Base-by-base conservation (phyloP, 2,113 vertebrate genomes). In the Stigmatopora nigra region DNA sequence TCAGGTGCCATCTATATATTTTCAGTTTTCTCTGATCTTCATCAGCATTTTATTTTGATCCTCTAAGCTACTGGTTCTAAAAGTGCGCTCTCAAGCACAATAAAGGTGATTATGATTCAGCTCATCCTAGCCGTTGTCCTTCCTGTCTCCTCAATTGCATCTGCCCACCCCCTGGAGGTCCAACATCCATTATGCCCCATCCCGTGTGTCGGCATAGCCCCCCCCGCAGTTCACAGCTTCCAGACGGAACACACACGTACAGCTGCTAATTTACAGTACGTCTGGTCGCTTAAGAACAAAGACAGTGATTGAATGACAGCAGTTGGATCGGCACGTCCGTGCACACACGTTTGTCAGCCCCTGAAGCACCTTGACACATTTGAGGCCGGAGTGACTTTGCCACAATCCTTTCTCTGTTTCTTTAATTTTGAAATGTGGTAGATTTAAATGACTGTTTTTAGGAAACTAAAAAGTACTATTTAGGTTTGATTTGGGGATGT, bases 131-230 rank as follows among this genome's bases (percentile, higher is more conserved):
- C 38, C 15, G 70, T 64, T n/a, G 76, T 80, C 75, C 77, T 82
- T 63, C 66, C 74, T 15, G 67, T 79, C 77, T 76, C 68, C 17
- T 63, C 68, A 70, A 76, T 70, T 65, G 68, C 79, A 84, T 81
- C 80, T 82, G 80, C 64, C 77, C 64, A 35, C 46, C 71, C 82
- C 69, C 71, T 56, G 46, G 68, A 79, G 81, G 78, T 73, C 59
- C 79, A 76, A 79, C 83, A 77, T 73, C 79, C 35, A 72, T 82
- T 76, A 80, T 31, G 48, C 64, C 69, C 62, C 22, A 61, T 53
- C 73, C 77, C 57, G 71, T 68, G 64, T 76, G 82, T 72, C 83
- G 66, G 66, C 62, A 17, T 36, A 31, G 63, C 81, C 70, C 67
- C 70, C 67, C 73, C 70, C 75, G 70, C 58, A 73, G 77, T 65